Evolutionary conservation across 2,113 vertebrate species (phyloP).

Genomic region (Apus apus): DNA sequence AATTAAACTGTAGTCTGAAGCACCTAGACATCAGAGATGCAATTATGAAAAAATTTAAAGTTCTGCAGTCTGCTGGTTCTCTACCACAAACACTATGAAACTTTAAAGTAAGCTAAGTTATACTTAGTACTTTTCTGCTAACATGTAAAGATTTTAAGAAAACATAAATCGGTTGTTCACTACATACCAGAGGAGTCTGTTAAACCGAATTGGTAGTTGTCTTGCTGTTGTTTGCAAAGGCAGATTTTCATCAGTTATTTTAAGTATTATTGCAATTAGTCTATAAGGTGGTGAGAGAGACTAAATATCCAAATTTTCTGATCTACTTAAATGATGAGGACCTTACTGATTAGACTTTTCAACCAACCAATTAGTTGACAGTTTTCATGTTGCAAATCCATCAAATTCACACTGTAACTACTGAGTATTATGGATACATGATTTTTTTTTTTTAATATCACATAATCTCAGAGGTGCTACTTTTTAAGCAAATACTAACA

Average conservation of each 20-base stretch:
- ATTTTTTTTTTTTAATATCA: too few relatives aligned
- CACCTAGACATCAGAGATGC: background rate
- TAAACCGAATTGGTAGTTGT: background rate
- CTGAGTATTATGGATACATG: background rate
- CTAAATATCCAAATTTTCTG: background rate
- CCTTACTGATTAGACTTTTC: background rate
- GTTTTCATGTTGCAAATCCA: background rate
- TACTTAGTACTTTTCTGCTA: background rate
- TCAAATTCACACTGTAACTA: background rate
- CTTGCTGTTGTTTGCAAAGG: background rate
- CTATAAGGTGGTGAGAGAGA: background rate
- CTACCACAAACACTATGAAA: background rate
- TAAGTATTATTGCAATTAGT: background rate
- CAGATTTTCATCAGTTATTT: background rate
- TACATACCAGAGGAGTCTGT: background rate
- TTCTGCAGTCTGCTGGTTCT: background rate
- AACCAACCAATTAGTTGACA: accelerated
- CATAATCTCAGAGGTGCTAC: background rate
- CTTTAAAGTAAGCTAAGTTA: background rate
- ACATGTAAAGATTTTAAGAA: background rate
- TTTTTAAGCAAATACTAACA: background rate
- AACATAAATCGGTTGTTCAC: accelerated
- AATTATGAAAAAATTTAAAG: background rate
- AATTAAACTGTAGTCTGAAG: background rate
- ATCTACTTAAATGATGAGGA: background rate